Conservation (phyloP, 2,888 invertebrate genomes). For the Drosophila lutescens region DNA sequence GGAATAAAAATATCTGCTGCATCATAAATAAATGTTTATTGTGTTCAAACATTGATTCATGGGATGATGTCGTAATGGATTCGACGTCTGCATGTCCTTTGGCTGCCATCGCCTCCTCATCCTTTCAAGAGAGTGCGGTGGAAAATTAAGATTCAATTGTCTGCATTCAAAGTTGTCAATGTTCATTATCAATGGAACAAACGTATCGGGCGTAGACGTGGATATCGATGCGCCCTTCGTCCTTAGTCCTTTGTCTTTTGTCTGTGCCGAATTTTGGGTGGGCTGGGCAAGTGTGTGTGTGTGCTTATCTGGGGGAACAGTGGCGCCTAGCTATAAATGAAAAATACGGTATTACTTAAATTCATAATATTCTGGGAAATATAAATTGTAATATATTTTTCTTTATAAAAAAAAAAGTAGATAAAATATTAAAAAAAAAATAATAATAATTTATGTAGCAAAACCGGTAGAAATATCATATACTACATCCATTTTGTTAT, state of each 20-base stretch:
- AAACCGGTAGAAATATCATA: no score
- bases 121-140: conserved; percentile 30
- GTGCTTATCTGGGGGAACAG: conserved; percentile 15
- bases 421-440: no score
- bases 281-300: conserved; percentile 15
- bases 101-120: background rate
- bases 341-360: background rate
- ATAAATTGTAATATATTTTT: no score
- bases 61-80: conserved; percentile 48
- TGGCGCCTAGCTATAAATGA: background rate
- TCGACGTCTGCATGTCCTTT: conserved; percentile 15
- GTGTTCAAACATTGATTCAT: conserved; percentile 69
- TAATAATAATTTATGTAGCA: no score
- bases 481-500: no score
- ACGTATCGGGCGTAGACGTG: conserved; percentile 57
- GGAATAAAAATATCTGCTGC: conserved; percentile 33
- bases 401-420: no score
- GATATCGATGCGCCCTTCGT: conserved; percentile 42
- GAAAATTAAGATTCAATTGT: conserved; percentile 79
- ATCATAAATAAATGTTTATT: conserved; percentile 74
- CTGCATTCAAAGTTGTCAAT: conserved; percentile 73
- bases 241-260: conserved; percentile 10
- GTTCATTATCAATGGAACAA: conserved; percentile 72
- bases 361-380: no score
- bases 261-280: conserved; percentile 4